Evolutionary conservation across 2,888 invertebrate species (phyloP).

Genomic region (Girardia tigrina): DNA sequence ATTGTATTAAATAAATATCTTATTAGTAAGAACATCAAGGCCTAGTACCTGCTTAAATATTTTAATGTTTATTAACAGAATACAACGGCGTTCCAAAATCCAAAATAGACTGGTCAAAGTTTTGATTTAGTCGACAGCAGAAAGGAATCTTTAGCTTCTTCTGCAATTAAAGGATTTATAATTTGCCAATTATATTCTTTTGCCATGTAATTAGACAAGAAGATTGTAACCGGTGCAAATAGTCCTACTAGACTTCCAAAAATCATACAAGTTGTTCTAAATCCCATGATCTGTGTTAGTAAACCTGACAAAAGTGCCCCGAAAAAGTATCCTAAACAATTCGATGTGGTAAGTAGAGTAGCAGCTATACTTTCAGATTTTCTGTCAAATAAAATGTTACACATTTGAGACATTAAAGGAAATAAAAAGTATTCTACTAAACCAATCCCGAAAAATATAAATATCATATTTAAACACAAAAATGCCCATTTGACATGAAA

Average conservation of each 20-base stretch:
- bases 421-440: neutral
- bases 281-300: neutral
- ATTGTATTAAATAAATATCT: too few relatives aligned
- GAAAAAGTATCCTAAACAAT: neutral
- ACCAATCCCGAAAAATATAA: neutral
- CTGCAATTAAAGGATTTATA: too few relatives aligned
- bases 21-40: too few relatives aligned
- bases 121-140: too few relatives aligned
- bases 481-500: neutral
- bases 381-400: neutral
- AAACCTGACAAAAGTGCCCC: neutral
- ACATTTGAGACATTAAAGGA: neutral
- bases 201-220: neutral
- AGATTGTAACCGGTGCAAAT: neutral
- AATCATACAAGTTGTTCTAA: neutral
- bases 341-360: neutral
- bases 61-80: too few relatives aligned
- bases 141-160: too few relatives aligned
- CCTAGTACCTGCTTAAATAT: too few relatives aligned
- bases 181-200: neutral
- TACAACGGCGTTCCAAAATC: too few relatives aligned
- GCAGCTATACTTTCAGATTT: neutral
- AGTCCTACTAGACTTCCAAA: neutral
- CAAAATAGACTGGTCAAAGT: too few relatives aligned
- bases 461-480: neutral